Percentiles rank a stretch among this genome's conserved stretches.
These are phyloP conservation scores for Rallus limicola DNA, from an alignment of 2,113 vertebrate species.

Conservation along the genomic window DNA sequence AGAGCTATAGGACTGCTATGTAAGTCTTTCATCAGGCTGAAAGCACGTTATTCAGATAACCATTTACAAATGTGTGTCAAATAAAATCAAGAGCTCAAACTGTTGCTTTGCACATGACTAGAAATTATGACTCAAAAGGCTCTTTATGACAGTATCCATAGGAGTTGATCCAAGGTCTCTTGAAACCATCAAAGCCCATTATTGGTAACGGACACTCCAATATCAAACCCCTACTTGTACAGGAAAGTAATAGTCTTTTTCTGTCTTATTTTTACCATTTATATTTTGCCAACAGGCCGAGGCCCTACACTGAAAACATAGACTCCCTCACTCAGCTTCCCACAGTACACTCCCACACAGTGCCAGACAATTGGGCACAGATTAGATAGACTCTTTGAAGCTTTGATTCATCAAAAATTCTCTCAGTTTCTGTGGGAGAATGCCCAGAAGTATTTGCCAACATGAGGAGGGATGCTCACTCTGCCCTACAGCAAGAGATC, in stretches of 20 bases:
- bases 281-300: background rate
- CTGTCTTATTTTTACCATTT: background rate
- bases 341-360: rapidly evolving
- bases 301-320: background rate
- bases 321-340: background rate
- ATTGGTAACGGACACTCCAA: background rate
- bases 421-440: background rate
- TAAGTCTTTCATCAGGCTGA: background rate
- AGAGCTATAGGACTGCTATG: background rate
- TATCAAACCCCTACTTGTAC: background rate
- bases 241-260: background rate
- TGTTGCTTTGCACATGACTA: background rate
- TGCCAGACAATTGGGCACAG: background rate
- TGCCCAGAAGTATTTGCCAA: background rate
- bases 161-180: background rate
- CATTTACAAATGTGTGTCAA: background rate
- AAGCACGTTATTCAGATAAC: background rate
- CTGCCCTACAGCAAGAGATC: background rate
- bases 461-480: background rate
- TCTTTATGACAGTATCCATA: background rate
- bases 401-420: background rate
- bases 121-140: background rate
- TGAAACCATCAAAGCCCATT: background rate
- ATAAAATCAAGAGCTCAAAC: background rate
- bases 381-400: background rate